Evolutionary conservation across 2,797 vertebrate genomes (phyloP).

Genomic region (Rhincodon typus): DNA sequence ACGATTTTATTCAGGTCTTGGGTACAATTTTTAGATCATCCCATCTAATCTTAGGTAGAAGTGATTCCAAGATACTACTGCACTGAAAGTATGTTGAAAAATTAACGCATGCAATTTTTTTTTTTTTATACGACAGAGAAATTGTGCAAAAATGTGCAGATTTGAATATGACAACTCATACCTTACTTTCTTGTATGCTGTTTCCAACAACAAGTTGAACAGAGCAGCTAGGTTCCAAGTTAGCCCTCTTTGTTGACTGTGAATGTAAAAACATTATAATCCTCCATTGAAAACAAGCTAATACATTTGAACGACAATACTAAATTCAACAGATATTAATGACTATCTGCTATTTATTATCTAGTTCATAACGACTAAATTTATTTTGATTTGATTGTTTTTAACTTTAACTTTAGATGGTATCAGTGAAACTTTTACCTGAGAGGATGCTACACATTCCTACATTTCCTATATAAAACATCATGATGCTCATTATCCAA

Average conservation of each 20-base stretch:
- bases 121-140: neutral
- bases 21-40: neutral
- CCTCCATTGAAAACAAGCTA: neutral
- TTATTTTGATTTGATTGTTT: neutral
- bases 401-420: neutral
- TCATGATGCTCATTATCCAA: neutral
- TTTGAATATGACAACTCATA: constrained; percentile 45
- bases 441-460: neutral
- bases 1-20: neutral
- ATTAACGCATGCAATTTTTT: neutral
- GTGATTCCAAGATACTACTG: neutral
- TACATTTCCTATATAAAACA: neutral
- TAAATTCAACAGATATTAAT: neutral
- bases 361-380: neutral
- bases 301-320: neutral
- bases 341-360: neutral
- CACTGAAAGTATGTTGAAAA: neutral
- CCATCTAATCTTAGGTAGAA: neutral
- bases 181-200: constrained; percentile 83
- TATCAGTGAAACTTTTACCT: neutral
- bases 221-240: constrained; percentile 66
- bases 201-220: constrained; percentile 72
- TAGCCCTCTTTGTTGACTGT: constrained; percentile 55
- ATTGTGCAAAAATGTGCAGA: neutral
- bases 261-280: neutral